Conservation (phyloP, 2,888 invertebrate species). For the Muscina levida region DNA sequence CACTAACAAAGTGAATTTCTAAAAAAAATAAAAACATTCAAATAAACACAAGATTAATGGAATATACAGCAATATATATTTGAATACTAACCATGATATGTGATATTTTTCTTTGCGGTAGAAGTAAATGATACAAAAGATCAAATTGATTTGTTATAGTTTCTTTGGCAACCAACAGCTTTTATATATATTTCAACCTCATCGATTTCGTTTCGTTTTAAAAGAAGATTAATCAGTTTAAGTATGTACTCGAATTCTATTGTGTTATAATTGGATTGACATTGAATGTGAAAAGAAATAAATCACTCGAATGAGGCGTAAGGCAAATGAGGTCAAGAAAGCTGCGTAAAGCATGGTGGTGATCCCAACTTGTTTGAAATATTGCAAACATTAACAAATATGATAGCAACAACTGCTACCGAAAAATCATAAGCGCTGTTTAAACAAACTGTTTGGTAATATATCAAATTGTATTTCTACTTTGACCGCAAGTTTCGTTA, state of each 20-base stretch:
- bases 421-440: no score
- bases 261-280: constrained; percentile 56
- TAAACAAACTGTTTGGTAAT: no score
- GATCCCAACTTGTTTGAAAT: no score
- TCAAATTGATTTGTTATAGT: constrained; percentile 45
- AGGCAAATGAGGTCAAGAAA: no score
- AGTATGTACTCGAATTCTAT: constrained; percentile 36
- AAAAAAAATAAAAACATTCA: constrained; percentile 14
- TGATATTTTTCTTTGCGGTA: constrained; percentile 4
- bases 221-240: not conserved
- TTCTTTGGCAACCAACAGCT: constrained; percentile 15
- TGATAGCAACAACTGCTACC: no score
- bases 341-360: no score
- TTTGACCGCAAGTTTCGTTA: no score
- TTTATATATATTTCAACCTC: constrained; percentile 57
- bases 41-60: not conserved
- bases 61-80: not conserved
- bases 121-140: constrained; percentile 21
- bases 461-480: no score
- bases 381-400: no score
- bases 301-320: no score
- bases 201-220: not conserved
- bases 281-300: constrained; percentile 29
- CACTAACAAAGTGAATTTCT: constrained; percentile 58
- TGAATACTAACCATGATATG: constrained; percentile 38